A percentile compares a stretch with the other conserved stretches of the same genome.
Conservation (phyloP, 2,888 invertebrate species). For the Hesperia comma region DNA sequence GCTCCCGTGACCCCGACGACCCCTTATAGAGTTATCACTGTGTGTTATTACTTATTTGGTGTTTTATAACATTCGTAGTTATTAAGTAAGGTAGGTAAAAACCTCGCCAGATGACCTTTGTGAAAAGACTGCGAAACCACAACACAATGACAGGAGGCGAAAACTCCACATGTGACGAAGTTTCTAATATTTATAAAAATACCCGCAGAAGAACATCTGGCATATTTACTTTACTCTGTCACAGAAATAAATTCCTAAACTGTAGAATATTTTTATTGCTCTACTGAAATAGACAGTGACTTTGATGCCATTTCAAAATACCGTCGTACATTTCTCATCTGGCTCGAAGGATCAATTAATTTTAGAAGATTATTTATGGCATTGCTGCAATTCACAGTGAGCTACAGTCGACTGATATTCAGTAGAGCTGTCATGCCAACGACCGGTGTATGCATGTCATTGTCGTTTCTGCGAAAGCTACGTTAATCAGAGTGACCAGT, state of each 20-base stretch:
- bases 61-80: no score
- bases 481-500: slow-evolving; percentile 20
- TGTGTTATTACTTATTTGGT: no score
- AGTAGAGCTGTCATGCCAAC: neutral
- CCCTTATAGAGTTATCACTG: no score
- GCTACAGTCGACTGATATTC: neutral
- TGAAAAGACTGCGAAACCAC: no score
- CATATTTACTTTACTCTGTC: neutral
- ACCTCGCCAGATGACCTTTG: no score
- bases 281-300: neutral
- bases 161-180: no score
- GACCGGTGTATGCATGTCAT: neutral
- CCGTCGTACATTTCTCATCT: neutral
- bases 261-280: neutral
- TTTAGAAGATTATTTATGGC: neutral
- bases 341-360: slow-evolving; percentile 2
- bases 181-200: no score
- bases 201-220: neutral
- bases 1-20: no score
- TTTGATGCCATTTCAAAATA: neutral
- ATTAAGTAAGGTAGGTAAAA: no score
- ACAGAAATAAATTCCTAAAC: neutral
- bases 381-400: neutral
- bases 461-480: neutral
- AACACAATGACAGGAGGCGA: no score